Base-by-base conservation (phyloP, 35 echinoderm and acorn worm species). In the Amphiura filiformis region DNA sequence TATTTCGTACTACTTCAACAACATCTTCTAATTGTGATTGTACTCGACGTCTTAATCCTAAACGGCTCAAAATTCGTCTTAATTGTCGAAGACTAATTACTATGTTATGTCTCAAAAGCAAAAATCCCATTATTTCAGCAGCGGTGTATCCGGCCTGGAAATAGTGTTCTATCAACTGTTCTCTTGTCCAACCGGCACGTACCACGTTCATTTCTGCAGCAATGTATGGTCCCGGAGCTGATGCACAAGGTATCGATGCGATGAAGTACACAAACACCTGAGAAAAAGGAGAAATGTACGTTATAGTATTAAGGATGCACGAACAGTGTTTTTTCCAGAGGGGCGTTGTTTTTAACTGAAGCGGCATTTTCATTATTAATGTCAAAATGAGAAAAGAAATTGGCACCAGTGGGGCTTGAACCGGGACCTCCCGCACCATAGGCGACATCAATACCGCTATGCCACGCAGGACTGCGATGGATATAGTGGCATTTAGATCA, bases 41-140 rank as follows among this genome's bases (percentile, higher is more conserved):
- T 34, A 31, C 40, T n/a, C 81, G 37, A 18, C 40, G 81, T 32
- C 40, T 0, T 42, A 83, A 34, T 18, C 81, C 81, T 1, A 83
- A 37, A 49, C 47, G 81, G 47, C 81, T 44, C 20, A 56, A 32
- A 42, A 83, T 39, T 56, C 81, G 34, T 32, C 81, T 23, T 34
- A 83, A 47, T 17, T 83, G 81, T n/a, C 81, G 81, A 52, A 83
- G 81, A 47, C 39, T 83, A 9, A 83, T 83, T 0, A 15, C 17
- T 37, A 83, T 83, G 17, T 31, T 31, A 31, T 83, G 44, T n/a
- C 80, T 31, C 23, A 65, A 26, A 35, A 26, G 35, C 42, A 84
- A 36, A 36, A 64, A 57, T 65, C 28, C 47, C 0, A 84, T 84
- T 34, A 83, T 83, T 83, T 83, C 81, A 56, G 39, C 23, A n/a